Evolutionary conservation across 1,140 invertebrate species (phyloP).

Genomic region (Whitmania pigra): DNA sequence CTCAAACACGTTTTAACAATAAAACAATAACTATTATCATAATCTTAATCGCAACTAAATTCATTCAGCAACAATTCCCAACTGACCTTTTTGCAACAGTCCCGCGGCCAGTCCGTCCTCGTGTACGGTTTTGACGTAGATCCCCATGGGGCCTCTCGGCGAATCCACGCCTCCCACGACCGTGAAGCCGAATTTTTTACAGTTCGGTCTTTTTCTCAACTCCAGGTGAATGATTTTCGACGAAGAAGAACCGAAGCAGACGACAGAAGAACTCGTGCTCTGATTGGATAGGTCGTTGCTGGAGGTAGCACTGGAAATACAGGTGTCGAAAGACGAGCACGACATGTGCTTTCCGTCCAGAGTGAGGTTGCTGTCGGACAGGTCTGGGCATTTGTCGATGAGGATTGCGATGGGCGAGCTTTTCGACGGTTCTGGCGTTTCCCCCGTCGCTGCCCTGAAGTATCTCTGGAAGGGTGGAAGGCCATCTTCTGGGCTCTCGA

Average conservation of each 20-base stretch:
- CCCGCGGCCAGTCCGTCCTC: conserved; percentile 71
- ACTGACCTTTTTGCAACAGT: conserved; percentile 65
- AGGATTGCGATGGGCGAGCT: too few relatives aligned
- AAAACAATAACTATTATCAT: too few relatives aligned
- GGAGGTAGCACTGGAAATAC: background rate
- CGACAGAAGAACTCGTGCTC: background rate
- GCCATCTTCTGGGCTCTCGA: too few relatives aligned
- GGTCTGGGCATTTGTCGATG: too few relatives aligned
- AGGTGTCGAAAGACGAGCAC: background rate
- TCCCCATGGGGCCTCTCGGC: conserved; percentile 73
- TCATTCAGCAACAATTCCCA: background rate
- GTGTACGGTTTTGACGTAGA: conserved; percentile 79
- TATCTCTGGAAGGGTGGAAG: too few relatives aligned
- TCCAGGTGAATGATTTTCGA: background rate
- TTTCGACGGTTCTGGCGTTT: too few relatives aligned
- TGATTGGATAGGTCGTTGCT: background rate
- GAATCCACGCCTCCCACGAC: conserved; percentile 79
- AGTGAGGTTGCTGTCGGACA: too few relatives aligned
- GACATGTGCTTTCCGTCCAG: background rate
- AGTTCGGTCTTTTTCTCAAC: conserved; percentile 58
- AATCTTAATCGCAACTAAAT: too few relatives aligned
- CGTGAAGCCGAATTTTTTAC: conserved; percentile 77
- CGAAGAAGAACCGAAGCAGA: background rate
- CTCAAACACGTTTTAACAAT: too few relatives aligned
- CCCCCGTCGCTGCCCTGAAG: too few relatives aligned